These are phyloP conservation scores for Neolamprologus devosi DNA, from an alignment of 2,113 vertebrate genomes.

Conservation along the genomic window DNA sequence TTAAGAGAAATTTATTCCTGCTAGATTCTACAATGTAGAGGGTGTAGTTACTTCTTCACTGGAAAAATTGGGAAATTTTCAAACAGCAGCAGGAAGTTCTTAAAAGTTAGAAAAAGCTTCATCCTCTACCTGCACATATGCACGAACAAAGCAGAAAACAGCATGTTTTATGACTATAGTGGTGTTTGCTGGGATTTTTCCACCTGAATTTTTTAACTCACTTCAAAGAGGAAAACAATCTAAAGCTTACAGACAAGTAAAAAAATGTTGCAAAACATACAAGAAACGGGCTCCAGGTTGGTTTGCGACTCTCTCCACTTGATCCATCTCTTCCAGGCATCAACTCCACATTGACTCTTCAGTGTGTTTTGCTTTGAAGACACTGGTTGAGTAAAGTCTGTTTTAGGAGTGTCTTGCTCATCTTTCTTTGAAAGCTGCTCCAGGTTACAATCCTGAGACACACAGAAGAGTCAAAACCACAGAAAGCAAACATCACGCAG, in stretches of 20 bases:
- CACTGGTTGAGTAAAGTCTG: not conserved
- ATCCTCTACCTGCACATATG: not conserved
- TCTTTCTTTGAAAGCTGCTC: not conserved
- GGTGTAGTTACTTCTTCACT: fast-evolving
- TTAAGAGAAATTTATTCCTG: not conserved
- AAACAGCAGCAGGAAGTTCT: not conserved
- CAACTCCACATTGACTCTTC: conserved; percentile 79
- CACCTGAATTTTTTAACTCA: fast-evolving
- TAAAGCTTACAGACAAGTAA: fast-evolving
- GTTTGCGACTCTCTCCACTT: conserved; percentile 81
- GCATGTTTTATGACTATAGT: not conserved
- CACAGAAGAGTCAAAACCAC: not conserved
- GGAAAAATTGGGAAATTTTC: fast-evolving
- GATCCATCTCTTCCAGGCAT: conserved; percentile 90
- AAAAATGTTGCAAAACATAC: conserved; percentile 21
- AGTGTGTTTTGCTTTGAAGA: conserved; percentile 45
- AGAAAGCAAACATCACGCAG: not conserved
- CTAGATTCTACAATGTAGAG: not conserved
- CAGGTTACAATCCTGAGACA: conserved; percentile 14
- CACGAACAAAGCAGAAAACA: not conserved
- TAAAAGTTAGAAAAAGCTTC: not conserved
- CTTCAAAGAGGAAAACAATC: fast-evolving
- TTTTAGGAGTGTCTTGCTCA: not conserved
- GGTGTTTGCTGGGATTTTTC: fast-evolving
- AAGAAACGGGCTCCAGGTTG: conserved; percentile 68